phyloP scores from a whole-genome alignment of 2,888 invertebrate genomes.

The Argynnis bischoffii region DNA sequence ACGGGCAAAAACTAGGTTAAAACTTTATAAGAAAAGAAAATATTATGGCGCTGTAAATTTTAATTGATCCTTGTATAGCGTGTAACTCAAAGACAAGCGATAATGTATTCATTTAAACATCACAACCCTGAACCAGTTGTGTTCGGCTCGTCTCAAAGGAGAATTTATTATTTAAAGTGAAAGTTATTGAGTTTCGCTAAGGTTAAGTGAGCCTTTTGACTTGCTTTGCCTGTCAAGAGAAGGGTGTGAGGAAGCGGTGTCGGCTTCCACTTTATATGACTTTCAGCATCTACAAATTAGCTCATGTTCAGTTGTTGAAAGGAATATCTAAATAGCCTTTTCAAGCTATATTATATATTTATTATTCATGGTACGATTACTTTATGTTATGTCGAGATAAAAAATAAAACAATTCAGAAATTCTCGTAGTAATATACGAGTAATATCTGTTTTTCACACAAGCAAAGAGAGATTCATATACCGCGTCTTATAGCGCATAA shows the following conservation, averaged over 20 bases:
- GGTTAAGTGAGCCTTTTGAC: slow-evolving; percentile 79
- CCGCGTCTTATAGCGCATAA: no score
- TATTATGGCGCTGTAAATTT: slow-evolving; percentile 15
- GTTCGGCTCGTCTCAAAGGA: slow-evolving; percentile 71
- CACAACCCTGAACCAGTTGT: slow-evolving; percentile 68
- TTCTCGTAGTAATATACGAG: no score
- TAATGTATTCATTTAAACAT: slow-evolving; percentile 47
- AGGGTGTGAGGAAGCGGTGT: slow-evolving; percentile 58
- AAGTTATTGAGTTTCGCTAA: slow-evolving; percentile 80
- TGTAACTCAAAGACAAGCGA: slow-evolving; percentile 27
- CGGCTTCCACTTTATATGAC: slow-evolving; percentile 57
- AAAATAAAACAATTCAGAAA: no score
- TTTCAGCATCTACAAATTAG: slow-evolving; percentile 54
- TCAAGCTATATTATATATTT: slow-evolving; percentile 10
- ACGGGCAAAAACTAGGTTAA: no score
- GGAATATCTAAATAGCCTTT: slow-evolving; percentile 34
- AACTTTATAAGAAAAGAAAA: not conserved
- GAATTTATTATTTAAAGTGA: slow-evolving; percentile 79
- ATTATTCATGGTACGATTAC: not conserved
- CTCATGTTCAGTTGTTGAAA: slow-evolving; percentile 46
- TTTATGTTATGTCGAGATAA: no score
- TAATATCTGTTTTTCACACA: no score
- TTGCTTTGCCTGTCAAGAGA: slow-evolving; percentile 55
- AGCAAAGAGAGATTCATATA: no score
- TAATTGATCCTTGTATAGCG: slow-evolving; percentile 22